Conservation (phyloP, 2,797 vertebrate genomes). For the Ambastaia sidthimunki region DNA sequence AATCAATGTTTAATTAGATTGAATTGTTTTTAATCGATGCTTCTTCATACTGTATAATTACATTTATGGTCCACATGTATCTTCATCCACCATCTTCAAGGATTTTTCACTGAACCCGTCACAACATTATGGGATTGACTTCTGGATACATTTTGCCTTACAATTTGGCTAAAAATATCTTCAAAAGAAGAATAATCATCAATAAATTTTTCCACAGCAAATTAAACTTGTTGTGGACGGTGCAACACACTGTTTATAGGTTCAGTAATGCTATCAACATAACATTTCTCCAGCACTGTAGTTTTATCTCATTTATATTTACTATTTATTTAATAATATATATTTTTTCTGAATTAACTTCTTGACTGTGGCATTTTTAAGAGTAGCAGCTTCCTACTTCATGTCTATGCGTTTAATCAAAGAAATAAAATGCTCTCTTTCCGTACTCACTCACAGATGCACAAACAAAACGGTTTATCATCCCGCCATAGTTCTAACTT, state of each 20-base stretch:
- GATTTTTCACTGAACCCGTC: background rate
- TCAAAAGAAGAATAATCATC: too few species aligned
- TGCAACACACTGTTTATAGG: background rate
- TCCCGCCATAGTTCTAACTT: constrained; percentile 35
- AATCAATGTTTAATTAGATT: background rate
- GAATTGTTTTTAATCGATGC: background rate
- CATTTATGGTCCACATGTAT: background rate
- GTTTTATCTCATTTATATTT: too few species aligned
- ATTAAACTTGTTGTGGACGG: background rate
- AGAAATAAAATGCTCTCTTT: constrained; percentile 45
- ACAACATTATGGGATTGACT: too few species aligned
- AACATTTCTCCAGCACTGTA: background rate
- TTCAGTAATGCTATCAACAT: background rate
- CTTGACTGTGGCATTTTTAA: background rate
- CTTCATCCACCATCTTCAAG: background rate
- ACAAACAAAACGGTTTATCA: constrained; percentile 53
- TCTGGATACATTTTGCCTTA: background rate
- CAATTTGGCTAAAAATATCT: background rate
- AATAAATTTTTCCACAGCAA: too few species aligned
- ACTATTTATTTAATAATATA: too few species aligned
- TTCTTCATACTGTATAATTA: background rate
- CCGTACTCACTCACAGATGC: constrained; percentile 29
- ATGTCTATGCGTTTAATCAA: constrained; percentile 46
- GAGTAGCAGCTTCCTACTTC: constrained; percentile 14
- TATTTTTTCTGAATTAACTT: background rate